Conservation (phyloP, 2,113 vertebrate genomes). For the Sula dactylatra region DNA sequence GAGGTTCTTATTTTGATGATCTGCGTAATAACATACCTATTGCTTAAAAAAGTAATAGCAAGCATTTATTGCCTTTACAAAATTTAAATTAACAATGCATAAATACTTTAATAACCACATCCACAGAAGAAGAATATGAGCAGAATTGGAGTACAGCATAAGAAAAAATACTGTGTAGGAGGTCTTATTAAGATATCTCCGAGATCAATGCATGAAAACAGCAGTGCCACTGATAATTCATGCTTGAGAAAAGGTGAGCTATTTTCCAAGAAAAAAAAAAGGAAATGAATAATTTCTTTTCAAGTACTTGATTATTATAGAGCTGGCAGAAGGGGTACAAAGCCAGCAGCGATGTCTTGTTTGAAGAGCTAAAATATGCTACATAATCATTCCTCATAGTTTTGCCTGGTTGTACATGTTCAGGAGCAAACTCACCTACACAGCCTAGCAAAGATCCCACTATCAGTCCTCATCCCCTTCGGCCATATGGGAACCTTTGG, state of each 20-base stretch:
- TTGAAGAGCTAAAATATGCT: neutral
- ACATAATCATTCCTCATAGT: neutral
- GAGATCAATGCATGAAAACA: neutral
- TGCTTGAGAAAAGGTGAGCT: neutral
- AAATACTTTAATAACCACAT: neutral
- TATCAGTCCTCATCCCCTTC: neutral
- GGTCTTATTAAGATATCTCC: neutral
- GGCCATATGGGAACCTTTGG: neutral
- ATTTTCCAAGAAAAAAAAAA: neutral
- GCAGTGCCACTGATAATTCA: neutral
- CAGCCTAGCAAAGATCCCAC: neutral
- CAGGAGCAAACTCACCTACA: neutral
- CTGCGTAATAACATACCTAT: neutral
- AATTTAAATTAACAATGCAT: neutral
- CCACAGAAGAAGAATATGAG: neutral
- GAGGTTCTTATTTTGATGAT: neutral
- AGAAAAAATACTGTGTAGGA: neutral
- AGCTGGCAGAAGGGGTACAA: neutral
- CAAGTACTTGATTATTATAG: neutral
- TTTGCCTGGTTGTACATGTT: neutral
- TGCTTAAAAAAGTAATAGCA: neutral
- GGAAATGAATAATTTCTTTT: neutral
- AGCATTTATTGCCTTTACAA: neutral
- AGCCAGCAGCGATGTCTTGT: neutral
- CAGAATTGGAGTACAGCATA: neutral